Evolutionary conservation across 2,797 vertebrate genomes (phyloP), one percentile per base, ranked within the genome.

Genomic region (Garrulus glandarius): DNA sequence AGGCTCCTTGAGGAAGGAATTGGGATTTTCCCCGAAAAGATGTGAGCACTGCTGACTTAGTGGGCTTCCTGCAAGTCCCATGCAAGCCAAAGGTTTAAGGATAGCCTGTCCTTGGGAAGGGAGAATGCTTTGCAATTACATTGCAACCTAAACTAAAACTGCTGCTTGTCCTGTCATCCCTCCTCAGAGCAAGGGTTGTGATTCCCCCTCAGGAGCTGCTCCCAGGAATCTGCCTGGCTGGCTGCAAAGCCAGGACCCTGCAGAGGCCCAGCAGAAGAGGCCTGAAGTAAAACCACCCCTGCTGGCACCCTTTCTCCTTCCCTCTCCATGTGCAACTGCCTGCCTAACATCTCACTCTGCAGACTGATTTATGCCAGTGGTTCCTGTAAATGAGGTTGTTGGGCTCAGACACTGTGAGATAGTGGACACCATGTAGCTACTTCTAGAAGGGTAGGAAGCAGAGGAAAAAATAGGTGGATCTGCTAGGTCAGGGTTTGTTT

Each of bases 101-200:
- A 63, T 32, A 74, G 50, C 57, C 53, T 37, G 56, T 77, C 64
- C 36, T 46, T 50, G 44, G 47, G n/a, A 64, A 52, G 26, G 12
- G 20, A 77, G 41, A 68, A 59, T 21, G 27, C 34, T 89, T 78
- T 72, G 65, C 53, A 86, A 34, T 91, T 93, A 41, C 61, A 53
- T 34, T 59, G 59, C 41, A 81, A 43, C 57, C 52, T 61, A 74
- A 84, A 77, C 65, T 57, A 92, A 92, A 91, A 70, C 9, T 1
- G 14, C 36, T 85, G 60, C n/a, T 67, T 67, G 39, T 72, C 76
- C 50, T 72, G 44, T 60, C 50, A 29, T 68, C 1, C 1, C 61
- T 95, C 30, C 71, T 76, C 46, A 36, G 57, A 70, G 55, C n/a
- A 63, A 34, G 60, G 30, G 55, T 22, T 70, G 29, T 46, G 41